These are phyloP conservation scores for Oscheius onirici DNA, from an alignment of 2,888 invertebrate species.

Conservation along the genomic window DNA sequence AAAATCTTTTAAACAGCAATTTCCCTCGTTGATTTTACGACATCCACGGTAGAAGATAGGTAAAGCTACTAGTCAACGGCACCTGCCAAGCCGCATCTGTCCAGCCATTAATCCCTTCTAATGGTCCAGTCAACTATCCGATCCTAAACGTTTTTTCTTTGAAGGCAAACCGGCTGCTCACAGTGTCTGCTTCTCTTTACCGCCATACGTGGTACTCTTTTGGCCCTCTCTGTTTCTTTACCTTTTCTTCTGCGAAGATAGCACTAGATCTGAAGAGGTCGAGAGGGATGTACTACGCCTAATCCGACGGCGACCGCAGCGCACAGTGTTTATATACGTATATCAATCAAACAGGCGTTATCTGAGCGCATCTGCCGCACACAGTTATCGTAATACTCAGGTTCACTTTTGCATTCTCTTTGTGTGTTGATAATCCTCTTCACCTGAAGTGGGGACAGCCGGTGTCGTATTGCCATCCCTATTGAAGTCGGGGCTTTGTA, in stretches of 20 bases:
- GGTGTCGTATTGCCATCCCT: constrained; percentile 16
- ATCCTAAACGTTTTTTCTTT: constrained; percentile 6
- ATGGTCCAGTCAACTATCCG: constrained; percentile 22
- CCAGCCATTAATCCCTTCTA: constrained; percentile 29
- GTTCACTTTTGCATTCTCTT: constrained; percentile 1
- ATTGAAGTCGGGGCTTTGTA: constrained; percentile 15
- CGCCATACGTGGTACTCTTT: neutral
- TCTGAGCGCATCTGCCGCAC: constrained; percentile 30
- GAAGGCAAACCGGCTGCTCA: neutral
- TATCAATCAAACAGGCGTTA: constrained; percentile 34
- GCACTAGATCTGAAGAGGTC: constrained; percentile 24
- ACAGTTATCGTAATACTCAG: constrained; percentile 21
- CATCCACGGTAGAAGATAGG: too few species aligned
- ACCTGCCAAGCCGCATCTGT: constrained; percentile 26
- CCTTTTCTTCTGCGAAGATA: neutral
- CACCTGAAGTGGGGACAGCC: neutral
- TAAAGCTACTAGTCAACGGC: constrained; percentile 1
- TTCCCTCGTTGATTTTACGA: too few species aligned
- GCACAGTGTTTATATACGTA: constrained; percentile 32
- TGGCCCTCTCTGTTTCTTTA: neutral
- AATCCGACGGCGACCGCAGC: constrained; percentile 29
- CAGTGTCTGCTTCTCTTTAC: neutral
- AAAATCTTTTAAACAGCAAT: too few species aligned
- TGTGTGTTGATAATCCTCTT: neutral
- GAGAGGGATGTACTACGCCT: constrained; percentile 30